Base-by-base conservation (phyloP, 2,797 vertebrate species). In the Sylvilagus floridanus region DNA sequence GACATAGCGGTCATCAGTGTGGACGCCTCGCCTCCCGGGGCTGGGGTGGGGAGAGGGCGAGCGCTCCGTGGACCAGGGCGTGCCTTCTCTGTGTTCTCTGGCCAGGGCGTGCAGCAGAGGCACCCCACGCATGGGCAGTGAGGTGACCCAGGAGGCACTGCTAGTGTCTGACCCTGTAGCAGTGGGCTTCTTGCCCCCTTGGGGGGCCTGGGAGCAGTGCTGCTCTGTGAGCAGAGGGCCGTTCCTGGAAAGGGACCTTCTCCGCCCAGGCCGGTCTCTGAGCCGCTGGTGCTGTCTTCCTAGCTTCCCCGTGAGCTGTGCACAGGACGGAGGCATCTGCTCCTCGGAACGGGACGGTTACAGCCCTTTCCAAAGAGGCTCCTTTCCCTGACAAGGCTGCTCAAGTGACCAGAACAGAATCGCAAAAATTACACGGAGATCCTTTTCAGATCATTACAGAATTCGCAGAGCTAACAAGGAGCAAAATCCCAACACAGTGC, bases 121-220 rank as follows among this genome's bases (percentile, higher is more conserved):
- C n/a, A 9, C 42, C 42, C 42, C 42, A 47, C n/a, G 1, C 1
- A 7, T 0, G 16, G 6, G 35, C 11, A 2, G 26, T 5, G 19
- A 47, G 42, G 42, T 47, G 42, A 2, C 42, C 42, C 42, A 47
- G 42, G 42, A 47, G 42, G 42, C 42, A 47, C 42, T 47, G 0
- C 32, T 26, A 57, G 50, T 0, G 26, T 32, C 32, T 3, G 50
- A 28, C 24, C 5, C 24, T 8, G 5, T 4, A 13, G 7, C 13
- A 5, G 35, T 37, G 72, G 21, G 22, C 17, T 30, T 28, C 37
- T 57, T 68, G 50, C 37, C 47, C 50, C 19, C 4, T 30, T 37
- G 54, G 57, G 8, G 72, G 3, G 35, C 37, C n/a, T 0, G 10
- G 28, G 86, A 0, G 2, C 42, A n/a, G 50, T 8, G 22, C 37